Evolutionary conservation across 2,888 invertebrate genomes (phyloP).

Genomic region (Lissocephala sabroskyi): DNA sequence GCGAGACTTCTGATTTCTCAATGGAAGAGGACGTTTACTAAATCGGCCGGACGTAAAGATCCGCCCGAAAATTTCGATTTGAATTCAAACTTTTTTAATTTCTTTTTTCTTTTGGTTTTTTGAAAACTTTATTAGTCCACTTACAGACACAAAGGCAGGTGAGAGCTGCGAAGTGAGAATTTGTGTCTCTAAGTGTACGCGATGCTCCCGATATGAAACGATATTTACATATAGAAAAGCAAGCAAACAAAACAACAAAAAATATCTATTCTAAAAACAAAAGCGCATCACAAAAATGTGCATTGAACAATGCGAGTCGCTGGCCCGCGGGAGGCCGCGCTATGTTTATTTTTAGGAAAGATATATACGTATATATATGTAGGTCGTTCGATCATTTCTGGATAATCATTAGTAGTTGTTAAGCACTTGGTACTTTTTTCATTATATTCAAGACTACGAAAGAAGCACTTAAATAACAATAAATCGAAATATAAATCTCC

Average conservation of each 20-base stretch:
- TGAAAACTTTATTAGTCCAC: constrained; percentile 52
- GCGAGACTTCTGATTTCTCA: constrained; percentile 86
- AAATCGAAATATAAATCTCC: too few species aligned
- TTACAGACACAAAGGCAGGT: constrained; percentile 59
- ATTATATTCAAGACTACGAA: too few species aligned
- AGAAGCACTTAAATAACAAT: too few species aligned
- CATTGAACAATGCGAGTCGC: too few species aligned
- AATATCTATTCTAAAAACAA: background rate
- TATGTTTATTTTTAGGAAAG: too few species aligned
- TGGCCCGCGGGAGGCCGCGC: too few species aligned
- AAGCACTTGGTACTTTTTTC: too few species aligned
- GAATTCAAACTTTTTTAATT: background rate
- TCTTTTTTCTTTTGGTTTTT: constrained; percentile 5
- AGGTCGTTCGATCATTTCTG: too few species aligned
- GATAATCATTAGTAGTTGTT: too few species aligned
- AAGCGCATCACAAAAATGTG: too few species aligned
- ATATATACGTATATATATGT: too few species aligned
- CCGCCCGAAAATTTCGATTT: background rate
- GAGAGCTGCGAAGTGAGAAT: constrained; percentile 67
- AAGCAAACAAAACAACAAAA: background rate
- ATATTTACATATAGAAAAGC: background rate
- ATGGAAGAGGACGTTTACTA: constrained; percentile 87
- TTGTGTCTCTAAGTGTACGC: constrained; percentile 54
- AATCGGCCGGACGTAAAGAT: constrained; percentile 14
- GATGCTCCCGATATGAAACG: constrained; percentile 43